Base-by-base conservation (phyloP, 2,113 vertebrate species). In the Eira barbara region DNA sequence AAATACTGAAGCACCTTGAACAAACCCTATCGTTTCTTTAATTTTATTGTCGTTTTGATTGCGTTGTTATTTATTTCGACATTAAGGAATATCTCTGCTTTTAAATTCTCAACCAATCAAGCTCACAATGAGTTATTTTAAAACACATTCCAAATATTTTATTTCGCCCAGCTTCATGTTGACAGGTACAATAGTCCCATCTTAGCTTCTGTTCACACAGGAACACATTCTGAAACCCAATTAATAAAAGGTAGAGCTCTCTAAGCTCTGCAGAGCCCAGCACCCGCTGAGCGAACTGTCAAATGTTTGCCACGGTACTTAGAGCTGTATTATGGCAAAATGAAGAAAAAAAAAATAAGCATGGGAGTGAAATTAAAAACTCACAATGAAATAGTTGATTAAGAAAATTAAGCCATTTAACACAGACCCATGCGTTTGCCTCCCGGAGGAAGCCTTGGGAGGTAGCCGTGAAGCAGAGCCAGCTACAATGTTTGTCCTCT, bases 361-460 rank as follows among this genome's bases (percentile, higher is more conserved):
- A 98, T 95, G 89, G 47, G 96, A 95, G 97, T 98, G 98, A 99
- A 98, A 98, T 97, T 97, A 97, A 98, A 98, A 98, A 97, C 97
- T 96, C 96, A 98, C 98, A 98, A 95, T 98, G 97, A 97, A 98
- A 98, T 98, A 98, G 97, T 98, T 98, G 98, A 98, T 98, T 98
- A 98, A 98, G 97, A 98, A 98, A 98, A 98, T 98, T 98, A 98
- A 98, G 97, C 94, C 97, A 84, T 98, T 98, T 98, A 97, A 91
- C 91, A 84, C 95, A 91, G 94, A 97, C 52, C 82, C 94, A 82
- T 80, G 92, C 73, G 82, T 98, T 73, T 65, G 73, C 65, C 95
- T 97, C 96, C 96, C 89, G 88, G 92, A 98, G 55, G 97, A 98
- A 94, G 52, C 61, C 90, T 97, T 85, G 52, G 85, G 94, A 93